Conservation (phyloP, 2,797 vertebrate species). For the Spea hammondii region DNA sequence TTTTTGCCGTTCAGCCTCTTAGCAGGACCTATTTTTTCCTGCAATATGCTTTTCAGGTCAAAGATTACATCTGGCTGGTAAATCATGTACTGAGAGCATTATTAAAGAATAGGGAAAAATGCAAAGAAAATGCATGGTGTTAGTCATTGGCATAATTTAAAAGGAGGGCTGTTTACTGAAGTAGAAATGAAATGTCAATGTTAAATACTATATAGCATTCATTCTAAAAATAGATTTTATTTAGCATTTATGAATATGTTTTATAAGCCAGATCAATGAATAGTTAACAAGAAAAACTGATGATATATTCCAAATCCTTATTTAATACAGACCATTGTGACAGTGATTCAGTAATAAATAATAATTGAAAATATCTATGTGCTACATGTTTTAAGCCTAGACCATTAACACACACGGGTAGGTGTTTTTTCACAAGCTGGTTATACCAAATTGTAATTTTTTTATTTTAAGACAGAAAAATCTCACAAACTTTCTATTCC, state of each 20-base stretch:
- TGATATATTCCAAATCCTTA: too few relatives aligned
- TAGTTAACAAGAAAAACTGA: background rate
- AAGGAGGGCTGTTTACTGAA: constrained; percentile 71
- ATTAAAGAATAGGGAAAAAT: constrained; percentile 84
- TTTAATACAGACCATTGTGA: too few relatives aligned
- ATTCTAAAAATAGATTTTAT: background rate
- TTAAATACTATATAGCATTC: constrained; percentile 72
- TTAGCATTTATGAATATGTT: background rate
- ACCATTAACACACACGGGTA: too few relatives aligned
- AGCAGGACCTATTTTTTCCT: constrained; percentile 94
- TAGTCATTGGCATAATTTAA: constrained; percentile 76
- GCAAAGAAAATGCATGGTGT: constrained; percentile 77
- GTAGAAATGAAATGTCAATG: constrained; percentile 73
- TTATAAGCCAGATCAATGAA: background rate
- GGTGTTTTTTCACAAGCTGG: too few relatives aligned
- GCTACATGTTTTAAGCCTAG: too few relatives aligned
- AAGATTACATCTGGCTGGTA: constrained; percentile 91
- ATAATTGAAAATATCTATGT: too few relatives aligned
- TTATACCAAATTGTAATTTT: too few relatives aligned
- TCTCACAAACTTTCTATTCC: too few relatives aligned
- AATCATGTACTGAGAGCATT: constrained; percentile 84
- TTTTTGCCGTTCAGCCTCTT: constrained; percentile 84
- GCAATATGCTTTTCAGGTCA: constrained; percentile 85
- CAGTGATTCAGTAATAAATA: too few relatives aligned
- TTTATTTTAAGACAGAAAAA: too few relatives aligned